Conservation (phyloP, 2,888 invertebrate genomes). For the Lypha dubia region DNA sequence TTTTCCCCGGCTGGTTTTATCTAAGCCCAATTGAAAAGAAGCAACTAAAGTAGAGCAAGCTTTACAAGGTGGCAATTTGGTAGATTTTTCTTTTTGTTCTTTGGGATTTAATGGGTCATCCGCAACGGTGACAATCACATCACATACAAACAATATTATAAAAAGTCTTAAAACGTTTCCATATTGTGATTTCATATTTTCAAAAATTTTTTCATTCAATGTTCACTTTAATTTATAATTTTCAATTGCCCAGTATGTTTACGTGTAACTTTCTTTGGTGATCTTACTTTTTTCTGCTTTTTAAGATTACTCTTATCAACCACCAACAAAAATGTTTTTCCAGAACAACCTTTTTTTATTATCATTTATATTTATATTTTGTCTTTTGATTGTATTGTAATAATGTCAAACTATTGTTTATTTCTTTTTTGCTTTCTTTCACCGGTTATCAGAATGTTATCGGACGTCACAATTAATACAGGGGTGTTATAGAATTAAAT, state of each 20-base stretch:
- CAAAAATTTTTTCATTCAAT: neutral
- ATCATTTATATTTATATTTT: slow-evolving; percentile 1
- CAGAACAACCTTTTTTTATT: slow-evolving; percentile 48
- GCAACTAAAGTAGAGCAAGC: slow-evolving; percentile 89
- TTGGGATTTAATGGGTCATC: slow-evolving; percentile 73
- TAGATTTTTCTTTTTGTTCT: slow-evolving; percentile 80
- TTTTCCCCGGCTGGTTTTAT: slow-evolving; percentile 87
- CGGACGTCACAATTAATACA: neutral
- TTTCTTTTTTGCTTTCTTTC: slow-evolving; percentile 14
- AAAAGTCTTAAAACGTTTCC: slow-evolving; percentile 11
- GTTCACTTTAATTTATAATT: slow-evolving; percentile 25
- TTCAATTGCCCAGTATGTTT: slow-evolving; percentile 42
- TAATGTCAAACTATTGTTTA: slow-evolving; percentile 34
- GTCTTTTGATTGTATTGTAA: neutral
- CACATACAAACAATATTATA: slow-evolving; percentile 18
- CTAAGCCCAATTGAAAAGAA: slow-evolving; percentile 87
- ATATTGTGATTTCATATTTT: slow-evolving; percentile 13
- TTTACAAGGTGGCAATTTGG: slow-evolving; percentile 89
- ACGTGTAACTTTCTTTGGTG: slow-evolving; percentile 63
- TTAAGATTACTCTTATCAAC: slow-evolving; percentile 21
- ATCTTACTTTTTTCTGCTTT: slow-evolving; percentile 7
- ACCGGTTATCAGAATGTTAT: slow-evolving; percentile 4
- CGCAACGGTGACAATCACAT: slow-evolving; percentile 13
- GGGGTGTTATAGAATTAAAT: neutral
- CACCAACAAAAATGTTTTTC: slow-evolving; percentile 53